Evolutionary conservation across 2,113 vertebrate species (phyloP), one percentile per base, ranked within the genome.

Genomic region (Pungitius pungitius): DNA sequence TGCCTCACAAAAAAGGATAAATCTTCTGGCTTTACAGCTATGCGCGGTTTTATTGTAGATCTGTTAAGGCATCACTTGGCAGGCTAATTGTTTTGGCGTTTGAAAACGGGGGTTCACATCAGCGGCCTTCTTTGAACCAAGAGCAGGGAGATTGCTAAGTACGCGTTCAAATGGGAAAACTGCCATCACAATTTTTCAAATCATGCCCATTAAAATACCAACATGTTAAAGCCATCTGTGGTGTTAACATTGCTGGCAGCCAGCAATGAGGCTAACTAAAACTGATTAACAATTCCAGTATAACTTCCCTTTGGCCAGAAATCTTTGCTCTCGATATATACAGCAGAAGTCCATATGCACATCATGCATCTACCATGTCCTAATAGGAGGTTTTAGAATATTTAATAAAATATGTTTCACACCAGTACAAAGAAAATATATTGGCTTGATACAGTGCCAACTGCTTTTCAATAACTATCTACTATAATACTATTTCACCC

Each of bases 161-260:
- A 69, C 64, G 65, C 71, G 78, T 80, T 83, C 63, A 70, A 89
- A 84, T 81, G 85, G 84, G 81, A 89, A 68, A 77, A 72, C 27
- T 80, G 86, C 83, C 88, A 83, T 80, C 26, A 43, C 56, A 70
- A 79, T 86, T 79, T 87, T 88, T 86, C 70, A 86, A 72, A 85
- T 83, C 65, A 52, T 88, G 84, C 75, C 79, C 80, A 80, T 88
- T 88, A 81, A 88, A 89, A 90, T 76, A 75, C 54, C 83, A 80
- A 79, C 80, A 89, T 80, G 74, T 81, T 80, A 33, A 81, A 88
- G 87, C 89, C 90, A 93, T 92, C 90, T 92, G 89, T 77, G 81
- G 77, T 82, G 78, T 87, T 77, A 85, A 79, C 72, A 83, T 72
- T 75, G 62, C 78, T 83, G 84, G 81, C 79, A 80, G 75, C 56